Conservation (phyloP, 2,113 vertebrate genomes). For the Notothenia coriiceps region DNA sequence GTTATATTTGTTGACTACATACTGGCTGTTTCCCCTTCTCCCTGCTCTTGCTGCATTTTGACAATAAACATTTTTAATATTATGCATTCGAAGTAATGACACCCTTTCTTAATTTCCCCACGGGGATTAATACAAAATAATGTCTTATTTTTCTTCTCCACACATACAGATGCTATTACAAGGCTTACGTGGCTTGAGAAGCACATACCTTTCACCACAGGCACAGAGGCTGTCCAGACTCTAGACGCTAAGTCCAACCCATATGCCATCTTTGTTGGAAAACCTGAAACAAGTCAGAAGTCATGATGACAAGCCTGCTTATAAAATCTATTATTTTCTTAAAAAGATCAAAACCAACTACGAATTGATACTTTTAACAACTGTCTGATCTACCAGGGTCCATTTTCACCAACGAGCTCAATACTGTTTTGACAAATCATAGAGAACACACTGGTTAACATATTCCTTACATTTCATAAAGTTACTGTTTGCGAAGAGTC, state of each 20-base stretch:
- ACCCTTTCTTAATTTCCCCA: background rate
- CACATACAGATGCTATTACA: background rate
- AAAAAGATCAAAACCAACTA: background rate
- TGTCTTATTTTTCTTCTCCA: too few species aligned
- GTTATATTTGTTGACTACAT: background rate
- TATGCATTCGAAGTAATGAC: background rate
- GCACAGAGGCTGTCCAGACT: slow-evolving; percentile 78
- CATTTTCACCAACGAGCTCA: background rate
- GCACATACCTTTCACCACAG: slow-evolving; percentile 75
- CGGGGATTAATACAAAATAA: too few species aligned
- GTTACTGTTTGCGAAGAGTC: background rate
- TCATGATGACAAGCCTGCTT: background rate
- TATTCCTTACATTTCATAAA: background rate
- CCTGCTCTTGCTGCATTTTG: background rate
- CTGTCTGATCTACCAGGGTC: too few species aligned
- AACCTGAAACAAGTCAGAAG: slow-evolving; percentile 58
- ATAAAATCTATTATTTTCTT: background rate
- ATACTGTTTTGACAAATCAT: background rate
- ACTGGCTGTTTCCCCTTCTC: background rate
- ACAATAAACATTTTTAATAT: background rate
- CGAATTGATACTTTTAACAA: too few species aligned
- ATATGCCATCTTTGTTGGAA: slow-evolving; percentile 61
- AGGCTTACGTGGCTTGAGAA: background rate
- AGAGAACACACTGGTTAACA: background rate
- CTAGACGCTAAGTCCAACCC: slow-evolving; percentile 68